A percentile compares a stretch with the other conserved stretches of the same genome.
Conservation (phyloP, 2,888 invertebrate genomes). For the Hyposoter dolosus region DNA sequence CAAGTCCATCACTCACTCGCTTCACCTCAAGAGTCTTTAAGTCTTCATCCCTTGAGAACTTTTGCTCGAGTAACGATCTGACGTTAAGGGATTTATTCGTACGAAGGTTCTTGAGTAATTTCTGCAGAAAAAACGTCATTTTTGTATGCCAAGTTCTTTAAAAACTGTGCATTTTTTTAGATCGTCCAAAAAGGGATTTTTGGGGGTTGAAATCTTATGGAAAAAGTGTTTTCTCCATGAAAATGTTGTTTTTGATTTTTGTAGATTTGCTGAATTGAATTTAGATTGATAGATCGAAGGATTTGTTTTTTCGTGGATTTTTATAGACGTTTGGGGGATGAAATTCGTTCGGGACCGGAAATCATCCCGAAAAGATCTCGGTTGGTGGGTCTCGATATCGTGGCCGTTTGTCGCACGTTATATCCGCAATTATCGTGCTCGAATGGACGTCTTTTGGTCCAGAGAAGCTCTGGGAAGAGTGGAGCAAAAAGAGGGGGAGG, state of each 20-base stretch:
- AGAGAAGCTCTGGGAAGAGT: neutral
- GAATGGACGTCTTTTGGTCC: slow-evolving; percentile 77
- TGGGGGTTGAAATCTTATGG: neutral
- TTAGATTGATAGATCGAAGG: slow-evolving; percentile 36
- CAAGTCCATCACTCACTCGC: slow-evolving; percentile 26
- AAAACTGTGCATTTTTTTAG: neutral
- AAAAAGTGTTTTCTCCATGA: neutral
- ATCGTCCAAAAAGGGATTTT: neutral
- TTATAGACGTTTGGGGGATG: neutral
- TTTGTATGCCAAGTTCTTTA: neutral
- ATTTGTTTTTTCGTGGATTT: slow-evolving; percentile 18
- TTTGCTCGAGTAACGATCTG: slow-evolving; percentile 20
- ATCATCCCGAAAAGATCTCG: slow-evolving; percentile 72
- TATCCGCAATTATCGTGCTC: slow-evolving; percentile 84
- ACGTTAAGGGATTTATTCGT: slow-evolving; percentile 27
- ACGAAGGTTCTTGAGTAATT: neutral
- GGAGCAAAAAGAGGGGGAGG: neutral
- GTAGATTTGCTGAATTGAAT: slow-evolving; percentile 16
- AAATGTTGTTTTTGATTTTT: neutral
- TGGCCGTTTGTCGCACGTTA: slow-evolving; percentile 83
- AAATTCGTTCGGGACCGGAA: slow-evolving; percentile 68
- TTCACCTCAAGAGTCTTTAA: slow-evolving; percentile 24
- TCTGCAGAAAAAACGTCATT: neutral
- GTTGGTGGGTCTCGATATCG: slow-evolving; percentile 73
- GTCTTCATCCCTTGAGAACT: slow-evolving; percentile 14